Base-by-base conservation (phyloP, 2,888 invertebrate species). In the Erebia aethiops region DNA sequence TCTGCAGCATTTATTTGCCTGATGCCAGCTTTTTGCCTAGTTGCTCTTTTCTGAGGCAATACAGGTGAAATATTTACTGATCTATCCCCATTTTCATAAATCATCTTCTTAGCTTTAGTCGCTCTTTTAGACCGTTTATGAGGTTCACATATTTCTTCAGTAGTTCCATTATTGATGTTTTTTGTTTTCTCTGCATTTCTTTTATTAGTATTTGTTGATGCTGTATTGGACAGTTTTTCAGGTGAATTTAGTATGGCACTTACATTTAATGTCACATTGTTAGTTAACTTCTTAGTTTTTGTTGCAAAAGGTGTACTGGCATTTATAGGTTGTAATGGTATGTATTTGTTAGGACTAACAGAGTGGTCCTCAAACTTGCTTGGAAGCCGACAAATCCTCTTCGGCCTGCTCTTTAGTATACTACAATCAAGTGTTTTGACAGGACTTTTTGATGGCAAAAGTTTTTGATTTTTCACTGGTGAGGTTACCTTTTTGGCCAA, bases 311-410 rank as follows among this genome's bases (percentile, higher is more conserved):
- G 91, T 35, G 91, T 92, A 74, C 91, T 91, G 1, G 91, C 85
- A 82, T 87, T 81, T 52, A 83, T 79, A 72, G 90, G 89, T 61
- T 86, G 82, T n/a, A 88, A 81, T 14, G 86, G 84, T 70, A 86
- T 78, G 73, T 81, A 86, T 68, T 89, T 90, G 67, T 76, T 83
- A 26, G 91, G 91, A 72, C 91, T 92, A 14, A 88, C 75, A 9
- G 84, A 86, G 76, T 90, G 86, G 18, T 91, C 87, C 54, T 88
- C 85, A 80, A 90, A 89, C 57, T 84, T 86, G 2, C 87, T 87
- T 68, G 92, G 92, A 43, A 92, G 76, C 13, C 86, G 80, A 69
- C 86, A 85, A 51, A 88, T 82, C 73, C 92, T 87, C 75, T 84
- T 89, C 1, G 91, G 90, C 8, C 89, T 81, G 62, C 77, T 82